phyloP scores from a whole-genome alignment of 2,888 invertebrate species.

The Pristionchus exspectatus region DNA sequence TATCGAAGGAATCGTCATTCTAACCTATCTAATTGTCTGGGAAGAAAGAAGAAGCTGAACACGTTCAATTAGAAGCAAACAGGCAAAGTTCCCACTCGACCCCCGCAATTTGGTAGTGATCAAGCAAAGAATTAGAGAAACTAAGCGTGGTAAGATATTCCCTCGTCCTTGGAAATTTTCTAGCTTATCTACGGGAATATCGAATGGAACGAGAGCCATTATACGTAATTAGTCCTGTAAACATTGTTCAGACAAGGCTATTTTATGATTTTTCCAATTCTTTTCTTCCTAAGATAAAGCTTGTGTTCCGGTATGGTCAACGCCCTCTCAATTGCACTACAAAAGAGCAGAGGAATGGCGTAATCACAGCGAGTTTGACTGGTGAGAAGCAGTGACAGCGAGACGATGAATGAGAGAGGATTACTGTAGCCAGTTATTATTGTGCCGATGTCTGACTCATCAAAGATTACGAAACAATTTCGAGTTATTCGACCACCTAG shows the following conservation, averaged over 20 bases:
- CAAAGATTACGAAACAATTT: background rate
- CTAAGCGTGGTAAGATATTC: background rate
- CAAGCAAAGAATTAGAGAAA: background rate
- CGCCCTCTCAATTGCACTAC: conserved; percentile 7
- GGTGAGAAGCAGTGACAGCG: background rate
- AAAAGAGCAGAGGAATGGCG: background rate
- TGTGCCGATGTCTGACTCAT: background rate
- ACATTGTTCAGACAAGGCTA: background rate
- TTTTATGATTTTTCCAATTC: background rate
- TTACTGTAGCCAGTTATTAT: background rate
- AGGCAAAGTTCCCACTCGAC: background rate
- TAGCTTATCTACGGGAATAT: background rate
- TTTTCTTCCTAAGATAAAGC: background rate
- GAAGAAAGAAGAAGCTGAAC: background rate
- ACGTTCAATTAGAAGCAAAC: background rate
- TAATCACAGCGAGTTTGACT: background rate
- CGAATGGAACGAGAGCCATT: background rate
- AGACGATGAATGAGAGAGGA: background rate
- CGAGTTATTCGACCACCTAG: background rate
- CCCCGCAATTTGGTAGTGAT: background rate
- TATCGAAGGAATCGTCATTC: background rate
- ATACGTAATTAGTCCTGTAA: background rate
- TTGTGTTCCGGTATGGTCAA: background rate
- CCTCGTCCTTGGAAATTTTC: background rate
- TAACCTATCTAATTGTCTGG: background rate